Percentiles rank a stretch among this genome's conserved stretches.
phyloP scores from a whole-genome alignment of 2,797 vertebrate species.

The Chromobotia macracanthus region DNA sequence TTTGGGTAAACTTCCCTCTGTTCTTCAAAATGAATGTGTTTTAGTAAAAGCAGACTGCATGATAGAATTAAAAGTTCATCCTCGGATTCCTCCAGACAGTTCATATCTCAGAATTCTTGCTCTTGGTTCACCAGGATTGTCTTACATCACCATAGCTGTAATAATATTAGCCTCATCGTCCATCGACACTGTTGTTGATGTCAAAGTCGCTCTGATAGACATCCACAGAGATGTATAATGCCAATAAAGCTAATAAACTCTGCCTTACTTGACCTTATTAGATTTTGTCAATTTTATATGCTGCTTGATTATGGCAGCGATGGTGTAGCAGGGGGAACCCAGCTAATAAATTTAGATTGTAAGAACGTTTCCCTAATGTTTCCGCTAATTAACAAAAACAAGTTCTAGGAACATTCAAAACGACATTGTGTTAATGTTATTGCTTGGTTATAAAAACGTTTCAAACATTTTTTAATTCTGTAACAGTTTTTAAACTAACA shows the following conservation, averaged over 20 bases:
- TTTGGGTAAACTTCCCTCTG: slow-evolving; percentile 29
- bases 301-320: slow-evolving; percentile 8
- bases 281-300: too few species aligned
- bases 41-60: slow-evolving; percentile 84
- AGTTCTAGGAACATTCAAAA: too few species aligned
- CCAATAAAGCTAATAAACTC: slow-evolving; percentile 51
- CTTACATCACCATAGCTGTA: slow-evolving; percentile 70
- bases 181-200: slow-evolving; percentile 32
- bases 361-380: too few species aligned
- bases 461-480: too few species aligned
- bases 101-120: slow-evolving; percentile 70
- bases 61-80: slow-evolving; percentile 83
- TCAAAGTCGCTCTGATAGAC: slow-evolving; percentile 58
- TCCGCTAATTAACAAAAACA: too few species aligned
- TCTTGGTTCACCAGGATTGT: slow-evolving; percentile 56
- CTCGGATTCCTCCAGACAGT: slow-evolving; percentile 71
- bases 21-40: slow-evolving; percentile 79
- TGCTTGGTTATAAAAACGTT: too few species aligned
- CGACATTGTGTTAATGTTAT: too few species aligned
- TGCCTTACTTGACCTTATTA: too few species aligned
- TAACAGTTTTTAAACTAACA: too few species aligned
- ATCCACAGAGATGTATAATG: slow-evolving; percentile 56
- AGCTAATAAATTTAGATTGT: too few species aligned
- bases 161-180: slow-evolving; percentile 65
- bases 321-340: slow-evolving; percentile 31